phyloP scores from a whole-genome alignment of 2,797 vertebrate genomes.

The Parotocinclus haroldoi region DNA sequence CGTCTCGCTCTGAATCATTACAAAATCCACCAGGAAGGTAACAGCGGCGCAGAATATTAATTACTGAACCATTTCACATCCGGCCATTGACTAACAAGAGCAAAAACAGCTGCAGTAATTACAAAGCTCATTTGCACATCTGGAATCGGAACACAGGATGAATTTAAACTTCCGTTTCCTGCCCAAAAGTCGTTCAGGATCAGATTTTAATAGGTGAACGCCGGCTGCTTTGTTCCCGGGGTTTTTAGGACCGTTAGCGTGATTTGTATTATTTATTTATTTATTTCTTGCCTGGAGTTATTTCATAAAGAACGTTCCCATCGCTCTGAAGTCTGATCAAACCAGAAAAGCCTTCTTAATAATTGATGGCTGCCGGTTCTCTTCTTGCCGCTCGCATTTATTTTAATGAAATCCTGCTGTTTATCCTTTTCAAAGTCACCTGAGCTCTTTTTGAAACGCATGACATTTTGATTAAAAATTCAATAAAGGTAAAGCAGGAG shows the following conservation, averaged over 20 bases:
- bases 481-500: constrained; percentile 12
- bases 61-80: constrained; percentile 10
- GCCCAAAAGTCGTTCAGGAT: neutral
- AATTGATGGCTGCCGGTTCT: constrained; percentile 7
- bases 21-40: constrained; percentile 10
- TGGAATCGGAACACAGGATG: constrained; percentile 7
- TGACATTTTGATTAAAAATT: constrained; percentile 24
- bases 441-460: constrained; percentile 6
- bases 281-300: neutral
- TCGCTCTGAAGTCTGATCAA: neutral
- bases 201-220: neutral
- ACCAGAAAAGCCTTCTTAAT: neutral
- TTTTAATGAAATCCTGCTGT: constrained; percentile 18
- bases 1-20: no score
- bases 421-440: constrained; percentile 29
- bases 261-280: neutral
- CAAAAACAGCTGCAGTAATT: constrained; percentile 17
- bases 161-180: neutral
- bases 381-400: constrained; percentile 12
- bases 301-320: neutral
- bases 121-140: constrained; percentile 1
- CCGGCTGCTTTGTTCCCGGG: no score
- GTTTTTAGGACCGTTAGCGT: no score
- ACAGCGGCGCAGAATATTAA: constrained; percentile 1
- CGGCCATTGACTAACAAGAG: constrained; percentile 10